Evolutionary conservation across 2,888 invertebrate genomes (phyloP).

Genomic region (Silvanus unidentatus): DNA sequence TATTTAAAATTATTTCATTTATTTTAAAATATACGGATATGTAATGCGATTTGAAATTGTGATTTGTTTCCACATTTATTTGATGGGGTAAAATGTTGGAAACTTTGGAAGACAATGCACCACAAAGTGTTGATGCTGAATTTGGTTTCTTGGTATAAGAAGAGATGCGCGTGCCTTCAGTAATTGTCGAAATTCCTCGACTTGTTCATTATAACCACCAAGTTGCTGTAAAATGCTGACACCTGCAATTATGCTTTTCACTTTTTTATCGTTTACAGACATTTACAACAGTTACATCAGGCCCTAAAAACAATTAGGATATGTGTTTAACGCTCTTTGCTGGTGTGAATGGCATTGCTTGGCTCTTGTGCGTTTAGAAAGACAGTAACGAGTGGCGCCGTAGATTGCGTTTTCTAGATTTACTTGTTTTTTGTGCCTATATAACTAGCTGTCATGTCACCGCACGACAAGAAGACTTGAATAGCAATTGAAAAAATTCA

Average conservation of each 20-base stretch:
- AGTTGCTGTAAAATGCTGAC: neutral
- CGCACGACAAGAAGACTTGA: constrained; percentile 32
- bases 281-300: no score
- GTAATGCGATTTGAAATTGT: no score
- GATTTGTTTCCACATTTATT: no score
- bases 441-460: constrained; percentile 40
- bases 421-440: constrained; percentile 37
- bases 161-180: constrained; percentile 1
- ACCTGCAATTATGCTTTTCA: neutral
- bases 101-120: no score
- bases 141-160: no score
- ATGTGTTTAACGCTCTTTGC: no score
- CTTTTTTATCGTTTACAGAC: no score
- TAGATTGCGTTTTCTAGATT: constrained; percentile 32
- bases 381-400: constrained; percentile 40
- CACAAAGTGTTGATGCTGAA: no score
- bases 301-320: no score
- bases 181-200: constrained; percentile 1
- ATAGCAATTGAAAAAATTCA: constrained; percentile 38
- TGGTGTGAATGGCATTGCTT: constrained; percentile 19
- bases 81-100: no score
- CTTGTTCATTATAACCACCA: neutral
- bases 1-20: constrained; percentile 27
- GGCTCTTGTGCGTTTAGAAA: constrained; percentile 16
- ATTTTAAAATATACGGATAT: constrained; percentile 19